These are phyloP conservation scores for Idaea aversata DNA, from an alignment of 2,888 invertebrate species.

Conservation along the genomic window DNA sequence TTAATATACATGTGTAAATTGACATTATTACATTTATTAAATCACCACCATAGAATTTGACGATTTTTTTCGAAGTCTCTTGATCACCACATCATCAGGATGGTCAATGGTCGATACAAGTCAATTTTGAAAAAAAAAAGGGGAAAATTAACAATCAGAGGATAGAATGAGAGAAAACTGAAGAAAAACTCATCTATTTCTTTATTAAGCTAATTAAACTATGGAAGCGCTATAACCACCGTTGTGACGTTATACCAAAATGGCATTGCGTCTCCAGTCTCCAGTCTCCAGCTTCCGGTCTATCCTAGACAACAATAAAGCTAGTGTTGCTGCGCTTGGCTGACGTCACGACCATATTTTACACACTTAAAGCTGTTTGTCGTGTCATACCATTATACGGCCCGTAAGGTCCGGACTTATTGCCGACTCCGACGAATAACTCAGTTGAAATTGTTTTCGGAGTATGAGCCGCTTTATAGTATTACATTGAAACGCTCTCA, in stretches of 20 bases:
- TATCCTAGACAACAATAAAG: slow-evolving; percentile 60
- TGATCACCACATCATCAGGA: too few species aligned
- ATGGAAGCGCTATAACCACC: neutral
- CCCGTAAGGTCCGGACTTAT: slow-evolving; percentile 75
- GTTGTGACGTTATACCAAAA: neutral
- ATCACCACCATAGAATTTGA: too few species aligned
- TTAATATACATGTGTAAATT: too few species aligned
- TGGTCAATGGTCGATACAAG: too few species aligned
- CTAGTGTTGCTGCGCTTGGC: slow-evolving; percentile 65
- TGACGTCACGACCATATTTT: slow-evolving; percentile 76
- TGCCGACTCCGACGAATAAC: slow-evolving; percentile 68
- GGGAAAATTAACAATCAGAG: too few species aligned
- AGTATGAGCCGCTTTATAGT: slow-evolving; percentile 62
- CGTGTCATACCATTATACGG: slow-evolving; percentile 79
- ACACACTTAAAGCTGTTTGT: slow-evolving; percentile 80
- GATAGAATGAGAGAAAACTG: too few species aligned
- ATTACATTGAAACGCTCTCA: slow-evolving; percentile 63
- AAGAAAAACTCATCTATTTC: too few species aligned
- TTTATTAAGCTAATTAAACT: neutral
- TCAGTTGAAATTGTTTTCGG: slow-evolving; percentile 75
- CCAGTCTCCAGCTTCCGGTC: slow-evolving; percentile 51
- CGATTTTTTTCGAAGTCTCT: too few species aligned
- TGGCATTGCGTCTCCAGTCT: neutral
- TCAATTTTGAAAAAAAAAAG: too few species aligned
- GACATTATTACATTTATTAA: too few species aligned